These are phyloP conservation scores for Leucoma salicis DNA, from an alignment of 2,888 invertebrate species.

Conservation along the genomic window DNA sequence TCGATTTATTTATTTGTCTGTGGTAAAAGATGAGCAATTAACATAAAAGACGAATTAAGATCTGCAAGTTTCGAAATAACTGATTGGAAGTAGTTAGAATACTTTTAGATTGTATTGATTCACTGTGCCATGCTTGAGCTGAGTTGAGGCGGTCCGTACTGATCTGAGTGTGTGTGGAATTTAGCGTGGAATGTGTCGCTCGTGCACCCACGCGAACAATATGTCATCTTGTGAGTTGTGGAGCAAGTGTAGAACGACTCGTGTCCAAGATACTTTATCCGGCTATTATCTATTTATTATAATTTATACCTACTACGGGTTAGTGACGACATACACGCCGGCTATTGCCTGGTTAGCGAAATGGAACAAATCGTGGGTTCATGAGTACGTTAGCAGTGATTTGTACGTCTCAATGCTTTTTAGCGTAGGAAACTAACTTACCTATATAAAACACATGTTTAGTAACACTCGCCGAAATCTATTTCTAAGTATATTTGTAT, in stretches of 20 bases:
- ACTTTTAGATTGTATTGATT: background rate
- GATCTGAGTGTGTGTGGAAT: constrained; percentile 32
- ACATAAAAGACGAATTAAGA: too few relatives aligned
- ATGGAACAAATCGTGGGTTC: too few relatives aligned
- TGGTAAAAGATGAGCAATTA: too few relatives aligned
- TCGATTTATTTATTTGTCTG: too few relatives aligned
- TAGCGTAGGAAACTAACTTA: too few relatives aligned
- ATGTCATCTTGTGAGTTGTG: constrained; percentile 20
- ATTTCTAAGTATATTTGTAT: too few relatives aligned
- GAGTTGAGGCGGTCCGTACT: constrained; percentile 33
- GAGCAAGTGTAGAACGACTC: constrained; percentile 25
- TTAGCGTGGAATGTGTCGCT: constrained; percentile 41
- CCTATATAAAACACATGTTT: too few relatives aligned
- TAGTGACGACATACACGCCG: constrained; percentile 6
- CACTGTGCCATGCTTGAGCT: background rate
- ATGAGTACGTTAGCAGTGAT: too few relatives aligned
- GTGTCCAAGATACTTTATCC: constrained; percentile 15
- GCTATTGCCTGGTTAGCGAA: too few relatives aligned
- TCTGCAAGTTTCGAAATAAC: too few relatives aligned
- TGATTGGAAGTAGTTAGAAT: background rate
- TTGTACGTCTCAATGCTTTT: too few relatives aligned
- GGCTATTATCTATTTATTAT: constrained; percentile 18
- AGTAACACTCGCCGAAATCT: too few relatives aligned
- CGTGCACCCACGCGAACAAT: constrained; percentile 30
- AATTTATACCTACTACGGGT: constrained; percentile 1